phyloP scores from a whole-genome alignment of 2,888 invertebrate species.

The Eutolmus rufibarbis region DNA sequence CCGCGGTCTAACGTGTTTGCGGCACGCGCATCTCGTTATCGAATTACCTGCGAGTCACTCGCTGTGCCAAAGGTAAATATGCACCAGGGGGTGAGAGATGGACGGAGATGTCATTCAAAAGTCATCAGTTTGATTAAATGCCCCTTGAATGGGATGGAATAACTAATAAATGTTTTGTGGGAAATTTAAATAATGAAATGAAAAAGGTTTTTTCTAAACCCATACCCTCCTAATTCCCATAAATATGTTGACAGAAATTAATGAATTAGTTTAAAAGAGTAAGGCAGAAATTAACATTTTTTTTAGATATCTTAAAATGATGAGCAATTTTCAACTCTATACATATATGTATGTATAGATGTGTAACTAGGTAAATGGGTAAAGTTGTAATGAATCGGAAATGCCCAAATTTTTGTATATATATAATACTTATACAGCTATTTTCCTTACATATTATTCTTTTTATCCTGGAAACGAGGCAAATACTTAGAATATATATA shows the following conservation, averaged over 20 bases:
- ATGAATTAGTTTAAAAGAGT: neutral
- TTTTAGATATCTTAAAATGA: neutral
- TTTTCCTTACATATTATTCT: no score
- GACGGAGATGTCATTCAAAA: conserved; percentile 1
- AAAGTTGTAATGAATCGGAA: no score
- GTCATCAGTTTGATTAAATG: conserved; percentile 30
- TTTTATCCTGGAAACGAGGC: no score
- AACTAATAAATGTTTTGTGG: neutral
- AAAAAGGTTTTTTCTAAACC: neutral
- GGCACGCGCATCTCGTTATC: conserved; percentile 39
- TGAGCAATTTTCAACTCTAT: neutral
- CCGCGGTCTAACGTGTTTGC: conserved; percentile 12
- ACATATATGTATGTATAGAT: no score
- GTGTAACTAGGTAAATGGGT: no score
- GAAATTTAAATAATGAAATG: neutral
- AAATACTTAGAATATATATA: no score
- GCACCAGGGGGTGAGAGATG: neutral
- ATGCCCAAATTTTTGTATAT: no score
- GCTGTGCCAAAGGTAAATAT: conserved; percentile 5
- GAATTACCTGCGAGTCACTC: conserved; percentile 33
- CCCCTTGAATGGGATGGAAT: neutral
- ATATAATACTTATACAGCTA: no score
- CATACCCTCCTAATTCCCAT: neutral
- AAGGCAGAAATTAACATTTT: neutral
- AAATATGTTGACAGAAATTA: neutral